Base-by-base conservation (phyloP, 2,797 vertebrate species). In the Hipposideros larvatus region DNA sequence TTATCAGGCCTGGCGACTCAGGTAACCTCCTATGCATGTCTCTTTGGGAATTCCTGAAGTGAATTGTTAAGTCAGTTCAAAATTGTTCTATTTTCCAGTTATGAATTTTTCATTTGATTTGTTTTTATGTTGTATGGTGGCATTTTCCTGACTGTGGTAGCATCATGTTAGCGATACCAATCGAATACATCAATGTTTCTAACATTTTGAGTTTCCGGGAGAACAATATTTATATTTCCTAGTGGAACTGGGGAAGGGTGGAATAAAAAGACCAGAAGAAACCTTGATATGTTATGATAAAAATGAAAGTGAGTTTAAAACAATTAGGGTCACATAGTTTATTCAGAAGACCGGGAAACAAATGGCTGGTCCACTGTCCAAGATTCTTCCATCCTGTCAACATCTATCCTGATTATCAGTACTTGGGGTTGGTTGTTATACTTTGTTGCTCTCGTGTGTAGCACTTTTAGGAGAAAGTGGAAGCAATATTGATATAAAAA, bases 341-440 rank as follows among this genome's bases (percentile, higher is more conserved):
- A 82, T 95, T 96, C n/a, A 11, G 15, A 53, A 79, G 37, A 77
- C 41, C 93, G 31, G 71, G 61, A 96, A 95, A 51, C 48, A 91
- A 87, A 95, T 89, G 46, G 57, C 73, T 74, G 88, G 37, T n/a
- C 53, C 48, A 11, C 66, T 70, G 34, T 71, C 43, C 61, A 43
- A 48, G 87, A 97, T 59, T 68, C 80, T 97, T 91, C 75, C 96
- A 6, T 97, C 94, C 74, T 34, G 51, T 57, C 82, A n/a, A 83
- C 78, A 91, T 71, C 19, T 80, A 66, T 53, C 74, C 59, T 63
- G 79, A 96, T 95, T 68, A 71, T 63, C 79, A 53, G 78, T 85
- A 46, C 83, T 74, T 41, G 26, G 75, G 57, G n/a, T 24, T 96
- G 96, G 95, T 87, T 96, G 90, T 71, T 43, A 89, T 11, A 70